Evolutionary conservation across 2,888 invertebrate species (phyloP), one percentile per base, ranked within the genome.

Genomic region (Orthosia cruda): DNA sequence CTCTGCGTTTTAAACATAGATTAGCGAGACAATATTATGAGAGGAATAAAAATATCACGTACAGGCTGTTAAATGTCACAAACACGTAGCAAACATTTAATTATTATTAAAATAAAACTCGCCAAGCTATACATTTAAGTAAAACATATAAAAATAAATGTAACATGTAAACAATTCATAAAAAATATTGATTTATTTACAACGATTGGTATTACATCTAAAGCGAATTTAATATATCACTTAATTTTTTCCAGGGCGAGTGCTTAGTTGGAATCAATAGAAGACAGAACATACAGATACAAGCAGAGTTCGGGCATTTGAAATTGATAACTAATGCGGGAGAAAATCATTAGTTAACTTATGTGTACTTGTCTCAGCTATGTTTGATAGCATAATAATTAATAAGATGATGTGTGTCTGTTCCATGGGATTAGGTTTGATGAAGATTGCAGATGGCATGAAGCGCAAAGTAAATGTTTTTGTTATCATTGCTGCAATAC

Each of bases 141-240:
- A 95, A 95, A 95, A 91, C 90, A 93, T 93, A 94, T 92, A 94
- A 92, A 94, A 94, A 94, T 92, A 92, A 93, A 92, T 91, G 89
- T 91, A 91, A 92, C 90, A 90, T 93, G 91, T 94, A 94, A 93
- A 93, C 92, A 93, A 94, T 93, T 83, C 91, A 90, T 92, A 95
- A 94, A 95, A 86, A 95, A 93, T 95, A 94, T 91, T 81, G 91
- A 92, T 93, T 84, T 95, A 95, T 95, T 92, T 95, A 96, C 95
- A 95, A 88, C 89, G 87, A 93, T 94, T 92, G 89, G 71, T 83
- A 87, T 89, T 88, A 89, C 73, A 87, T 86, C 84, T 89, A 91
- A 88, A 90, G 88, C 85, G 81, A 90, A 80, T 76, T 81, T 77
- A 74, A 87, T 84, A 83, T 86, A 89, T 87, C 87, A 89, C 87